phyloP scores from a whole-genome alignment of 2,888 invertebrate genomes.

The Chymomyza caudatula region DNA sequence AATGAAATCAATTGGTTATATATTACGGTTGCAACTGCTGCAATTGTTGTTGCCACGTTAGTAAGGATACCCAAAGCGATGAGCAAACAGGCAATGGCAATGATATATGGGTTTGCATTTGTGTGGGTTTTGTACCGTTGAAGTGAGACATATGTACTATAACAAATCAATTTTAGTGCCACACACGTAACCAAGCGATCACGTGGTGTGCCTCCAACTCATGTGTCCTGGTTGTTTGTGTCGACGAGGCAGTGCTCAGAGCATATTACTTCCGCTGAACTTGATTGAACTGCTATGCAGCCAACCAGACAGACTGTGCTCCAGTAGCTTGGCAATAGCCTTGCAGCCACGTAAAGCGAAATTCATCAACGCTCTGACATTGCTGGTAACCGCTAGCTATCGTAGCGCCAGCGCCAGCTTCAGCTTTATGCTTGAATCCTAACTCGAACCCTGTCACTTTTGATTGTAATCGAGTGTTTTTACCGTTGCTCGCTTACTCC shows the following conservation, averaged over 20 bases:
- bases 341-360: not conserved
- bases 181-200: conserved; percentile 15
- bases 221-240: not conserved
- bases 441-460: conserved; percentile 55
- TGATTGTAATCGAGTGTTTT: conserved; percentile 69
- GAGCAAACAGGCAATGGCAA: not conserved
- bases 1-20: conserved; percentile 60
- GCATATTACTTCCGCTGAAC: conserved; percentile 5
- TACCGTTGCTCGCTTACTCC: conserved; percentile 35
- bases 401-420: not conserved
- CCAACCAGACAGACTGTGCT: not conserved
- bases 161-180: conserved; percentile 63
- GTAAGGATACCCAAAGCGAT: not conserved
- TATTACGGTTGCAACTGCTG: conserved; percentile 47
- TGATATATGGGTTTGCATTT: conserved; percentile 5
- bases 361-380: not conserved
- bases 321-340: not conserved
- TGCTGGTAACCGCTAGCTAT: not conserved
- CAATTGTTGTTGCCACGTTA: too few relatives aligned
- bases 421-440: not conserved
- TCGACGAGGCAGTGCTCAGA: not conserved
- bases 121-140: conserved; percentile 9
- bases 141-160: conserved; percentile 58
- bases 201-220: not conserved
- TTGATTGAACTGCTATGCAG: not conserved